A percentile compares a stretch with the other conserved stretches of the same genome.
Conservation (phyloP, 92 coral and sea anemone genomes). For the Bergia puertoricense region DNA sequence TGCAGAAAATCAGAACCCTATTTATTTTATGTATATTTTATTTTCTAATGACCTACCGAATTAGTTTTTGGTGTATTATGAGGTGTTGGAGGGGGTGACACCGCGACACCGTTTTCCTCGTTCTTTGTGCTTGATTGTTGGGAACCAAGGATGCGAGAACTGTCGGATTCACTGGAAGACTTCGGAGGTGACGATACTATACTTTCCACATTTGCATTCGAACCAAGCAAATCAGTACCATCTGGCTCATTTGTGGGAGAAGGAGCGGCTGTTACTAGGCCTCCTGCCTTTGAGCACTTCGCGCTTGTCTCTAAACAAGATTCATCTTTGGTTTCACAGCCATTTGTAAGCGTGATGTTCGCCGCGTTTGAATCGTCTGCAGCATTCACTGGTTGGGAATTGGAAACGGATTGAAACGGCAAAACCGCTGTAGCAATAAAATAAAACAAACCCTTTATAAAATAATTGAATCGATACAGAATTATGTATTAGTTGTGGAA, state of each 20-base stretch:
- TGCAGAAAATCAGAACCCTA: not conserved
- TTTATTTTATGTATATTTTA: not conserved
- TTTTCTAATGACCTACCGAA: slow-evolving; percentile 5
- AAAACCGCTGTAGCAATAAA: slow-evolving; percentile 49
- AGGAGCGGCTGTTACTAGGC: slow-evolving; percentile 83
- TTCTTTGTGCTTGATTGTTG: not conserved
- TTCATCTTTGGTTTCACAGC: not conserved
- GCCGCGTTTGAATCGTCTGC: not conserved
- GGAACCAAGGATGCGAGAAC: not conserved
- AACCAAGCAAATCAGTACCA: not conserved
- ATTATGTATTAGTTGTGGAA: not conserved
- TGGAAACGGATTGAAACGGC: slow-evolving; percentile 38
- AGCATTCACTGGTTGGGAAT: not conserved
- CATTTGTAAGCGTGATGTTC: slow-evolving; percentile 14
- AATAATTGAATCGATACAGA: not conserved
- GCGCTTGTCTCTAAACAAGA: not conserved
- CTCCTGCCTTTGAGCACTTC: slow-evolving; percentile 51
- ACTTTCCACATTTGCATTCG: slow-evolving; percentile 11
- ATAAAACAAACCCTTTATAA: not conserved
- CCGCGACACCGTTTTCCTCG: not conserved
- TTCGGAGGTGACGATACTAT: not conserved
- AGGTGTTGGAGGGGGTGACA: slow-evolving; percentile 10
- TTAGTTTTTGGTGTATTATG: not conserved
- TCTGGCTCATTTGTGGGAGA: slow-evolving; percentile 57
- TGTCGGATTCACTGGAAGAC: not conserved